phyloP scores from a whole-genome alignment of 2,888 invertebrate genomes.

The Parasteatoda lunata region DNA sequence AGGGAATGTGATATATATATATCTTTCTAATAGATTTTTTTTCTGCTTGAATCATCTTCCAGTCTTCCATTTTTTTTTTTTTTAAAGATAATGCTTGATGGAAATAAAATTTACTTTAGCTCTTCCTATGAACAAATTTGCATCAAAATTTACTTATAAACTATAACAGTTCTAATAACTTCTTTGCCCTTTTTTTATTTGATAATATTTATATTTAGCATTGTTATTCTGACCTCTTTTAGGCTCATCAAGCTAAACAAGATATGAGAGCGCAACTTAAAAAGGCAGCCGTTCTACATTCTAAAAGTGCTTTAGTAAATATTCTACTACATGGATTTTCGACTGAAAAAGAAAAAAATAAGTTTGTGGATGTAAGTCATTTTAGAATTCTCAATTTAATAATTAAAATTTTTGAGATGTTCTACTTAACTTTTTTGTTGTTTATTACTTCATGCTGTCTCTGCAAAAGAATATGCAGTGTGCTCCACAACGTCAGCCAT shows the following conservation, averaged over 20 bases:
- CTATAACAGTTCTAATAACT: neutral
- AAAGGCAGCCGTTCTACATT: slow-evolving; percentile 23
- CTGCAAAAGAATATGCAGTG: too few species aligned
- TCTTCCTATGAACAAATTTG: neutral
- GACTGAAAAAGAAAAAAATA: slow-evolving; percentile 11
- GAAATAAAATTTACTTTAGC: neutral
- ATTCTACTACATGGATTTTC: slow-evolving; percentile 36
- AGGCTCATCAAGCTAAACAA: slow-evolving; percentile 27
- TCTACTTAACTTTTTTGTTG: too few species aligned
- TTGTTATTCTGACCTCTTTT: neutral
- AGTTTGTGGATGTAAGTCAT: slow-evolving; percentile 44
- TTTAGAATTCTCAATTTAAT: neutral
- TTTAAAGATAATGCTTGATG: neutral
- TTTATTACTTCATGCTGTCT: too few species aligned
- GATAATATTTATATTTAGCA: neutral
- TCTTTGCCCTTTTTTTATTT: neutral
- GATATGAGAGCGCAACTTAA: slow-evolving; percentile 21
- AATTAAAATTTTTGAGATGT: too few species aligned
- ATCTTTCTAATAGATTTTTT: too few species aligned
- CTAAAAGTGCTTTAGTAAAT: neutral
- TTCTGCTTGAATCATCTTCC: too few species aligned
- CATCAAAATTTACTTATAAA: neutral
- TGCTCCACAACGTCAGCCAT: too few species aligned
- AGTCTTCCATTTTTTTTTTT: too few species aligned
- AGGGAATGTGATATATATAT: too few species aligned